Evolutionary conservation across 1,140 invertebrate genomes (phyloP), one percentile per base, ranked within the genome.

Genomic region (Littorina saxatilis): DNA sequence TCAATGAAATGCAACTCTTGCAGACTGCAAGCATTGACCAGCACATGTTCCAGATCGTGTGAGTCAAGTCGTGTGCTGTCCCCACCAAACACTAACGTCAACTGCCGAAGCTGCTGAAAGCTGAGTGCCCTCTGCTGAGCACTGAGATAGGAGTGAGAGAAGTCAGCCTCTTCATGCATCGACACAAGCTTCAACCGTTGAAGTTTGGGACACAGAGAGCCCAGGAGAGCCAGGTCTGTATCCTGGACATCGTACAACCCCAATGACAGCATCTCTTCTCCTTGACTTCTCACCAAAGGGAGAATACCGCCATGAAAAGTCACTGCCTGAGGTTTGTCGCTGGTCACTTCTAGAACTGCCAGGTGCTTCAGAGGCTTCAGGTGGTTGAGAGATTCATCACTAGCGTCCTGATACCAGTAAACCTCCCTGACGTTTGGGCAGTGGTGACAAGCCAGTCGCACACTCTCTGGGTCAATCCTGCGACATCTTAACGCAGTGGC

Each of bases 221-320:
- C 74, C 27, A 82, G 29, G 17, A 66, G 39, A 0, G 40, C 73
- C 32, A 82, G 32, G 29, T 82, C 80, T n/a, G 75, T 55, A 55
- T 66, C 63, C 55, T 82, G 58, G 32, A 82, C n/a, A 23, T 82
- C 72, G 40, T 75, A 82, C 37, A 82, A 29, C 27, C 80, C 80
- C 23, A 82, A 27, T 11, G 55, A 55, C 11, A 23, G 17, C 55
- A 82, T 66, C 2, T 35, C 55, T 7, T 40, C 35, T 27, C 80
- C 80, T 40, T 55, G 73, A 15, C 35, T 20, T 13, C 27, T 32
- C 13, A 82, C 35, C n/a, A 82, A 75, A 17, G 80, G 80, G 13
- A 50, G 37, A 3, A 82, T 17, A n/a, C 80, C 80, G n/a, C 74
- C 73, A 37, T 75, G 74, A 29, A 82, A 82, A 27, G 80, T 82